Evolutionary conservation across 2,888 invertebrate species (phyloP).

Genomic region (Mythimna pallens): DNA sequence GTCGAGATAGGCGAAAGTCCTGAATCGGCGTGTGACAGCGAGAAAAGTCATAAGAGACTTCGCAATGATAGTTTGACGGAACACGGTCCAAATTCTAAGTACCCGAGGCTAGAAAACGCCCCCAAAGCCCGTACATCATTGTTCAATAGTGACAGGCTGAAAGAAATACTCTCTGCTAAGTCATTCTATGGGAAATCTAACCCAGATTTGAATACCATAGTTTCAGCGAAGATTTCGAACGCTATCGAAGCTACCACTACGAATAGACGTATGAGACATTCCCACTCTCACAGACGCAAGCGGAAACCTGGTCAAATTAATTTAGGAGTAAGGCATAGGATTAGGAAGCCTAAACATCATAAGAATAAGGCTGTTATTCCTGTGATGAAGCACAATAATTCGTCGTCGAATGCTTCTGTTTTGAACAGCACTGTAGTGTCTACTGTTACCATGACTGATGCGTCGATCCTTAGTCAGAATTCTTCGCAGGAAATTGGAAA

Average conservation of each 20-base stretch:
- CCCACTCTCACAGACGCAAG: slow-evolving; percentile 75
- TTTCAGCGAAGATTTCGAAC: slow-evolving; percentile 78
- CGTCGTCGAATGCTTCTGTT: slow-evolving; percentile 57
- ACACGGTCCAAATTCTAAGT: slow-evolving; percentile 78
- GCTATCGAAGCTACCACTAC: slow-evolving; percentile 78
- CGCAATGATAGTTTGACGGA: slow-evolving; percentile 81
- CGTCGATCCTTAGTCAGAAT: slow-evolving; percentile 78
- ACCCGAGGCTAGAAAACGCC: slow-evolving; percentile 79
- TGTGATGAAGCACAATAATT: slow-evolving; percentile 63
- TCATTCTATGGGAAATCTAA: slow-evolving; percentile 90
- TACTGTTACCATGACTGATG: slow-evolving; percentile 68
- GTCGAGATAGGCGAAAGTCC: slow-evolving; percentile 85
- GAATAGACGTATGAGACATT: slow-evolving; percentile 74
- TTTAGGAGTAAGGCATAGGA: slow-evolving; percentile 92
- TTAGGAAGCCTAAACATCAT: slow-evolving; percentile 91
- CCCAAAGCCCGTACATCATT: slow-evolving; percentile 87
- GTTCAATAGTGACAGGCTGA: slow-evolving; percentile 84
- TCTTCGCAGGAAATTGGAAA: slow-evolving; percentile 79
- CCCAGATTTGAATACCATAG: slow-evolving; percentile 80
- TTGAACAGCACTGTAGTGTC: slow-evolving; percentile 68
- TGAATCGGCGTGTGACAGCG: slow-evolving; percentile 80
- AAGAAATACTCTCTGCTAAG: slow-evolving; percentile 88
- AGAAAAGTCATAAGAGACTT: slow-evolving; percentile 83
- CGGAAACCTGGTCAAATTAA: slow-evolving; percentile 92
- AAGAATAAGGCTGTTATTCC: slow-evolving; percentile 70